Percentiles rank a stretch among this genome's conserved stretches.
Conservation (phyloP, 2,888 invertebrate species). For the Agrochola lota region DNA sequence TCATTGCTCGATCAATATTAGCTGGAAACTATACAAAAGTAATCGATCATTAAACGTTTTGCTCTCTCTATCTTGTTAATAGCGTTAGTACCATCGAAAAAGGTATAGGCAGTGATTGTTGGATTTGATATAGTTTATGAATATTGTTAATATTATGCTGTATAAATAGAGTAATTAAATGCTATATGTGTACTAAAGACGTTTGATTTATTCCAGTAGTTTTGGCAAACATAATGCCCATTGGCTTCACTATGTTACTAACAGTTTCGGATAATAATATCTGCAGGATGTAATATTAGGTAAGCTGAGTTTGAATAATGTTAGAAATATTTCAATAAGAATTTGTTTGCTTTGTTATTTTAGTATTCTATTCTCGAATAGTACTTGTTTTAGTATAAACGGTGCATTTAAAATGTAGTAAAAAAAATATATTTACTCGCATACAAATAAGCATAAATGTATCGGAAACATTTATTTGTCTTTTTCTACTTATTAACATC, state of each 20-base stretch:
- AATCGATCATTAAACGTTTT: conserved; percentile 84
- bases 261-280: conserved; percentile 75
- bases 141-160: conserved; percentile 91
- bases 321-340: conserved; percentile 79
- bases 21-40: conserved; percentile 75
- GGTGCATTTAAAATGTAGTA: neutral
- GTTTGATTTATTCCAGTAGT: conserved; percentile 88
- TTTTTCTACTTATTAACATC: neutral
- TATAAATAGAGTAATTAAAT: conserved; percentile 91
- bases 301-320: conserved; percentile 82
- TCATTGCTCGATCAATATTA: conserved; percentile 78
- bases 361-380: neutral
- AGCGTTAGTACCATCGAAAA: conserved; percentile 88
- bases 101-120: conserved; percentile 90
- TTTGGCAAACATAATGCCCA: conserved; percentile 69
- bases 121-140: conserved; percentile 91
- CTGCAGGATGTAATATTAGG: conserved; percentile 82
- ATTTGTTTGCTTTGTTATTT: conserved; percentile 37
- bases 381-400: neutral
- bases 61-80: conserved; percentile 88
- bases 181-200: conserved; percentile 89
- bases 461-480: neutral
- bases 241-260: conserved; percentile 78
- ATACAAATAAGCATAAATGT: conserved; percentile 1
- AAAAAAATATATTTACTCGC: neutral